Evolutionary conservation across 2,113 vertebrate genomes (phyloP), one percentile per base, ranked within the genome.

Genomic region (Rhegmatorhina hoffmannsi): DNA sequence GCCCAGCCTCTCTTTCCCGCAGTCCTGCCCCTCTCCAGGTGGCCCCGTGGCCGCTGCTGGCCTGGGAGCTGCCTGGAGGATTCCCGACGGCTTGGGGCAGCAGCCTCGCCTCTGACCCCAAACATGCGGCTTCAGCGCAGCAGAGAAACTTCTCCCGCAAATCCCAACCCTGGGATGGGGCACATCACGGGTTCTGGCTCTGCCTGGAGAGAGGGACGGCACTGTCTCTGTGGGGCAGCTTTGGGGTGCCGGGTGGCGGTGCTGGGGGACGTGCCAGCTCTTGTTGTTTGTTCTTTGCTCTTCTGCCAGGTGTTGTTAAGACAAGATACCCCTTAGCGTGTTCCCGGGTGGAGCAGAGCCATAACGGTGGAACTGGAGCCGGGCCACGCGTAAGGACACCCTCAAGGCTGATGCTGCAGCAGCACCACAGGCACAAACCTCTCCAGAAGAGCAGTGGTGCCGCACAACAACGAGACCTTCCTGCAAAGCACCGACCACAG

Each of bases 391-490:
- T 43, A 43, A 43, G 74, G 64, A 80, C 44, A 55, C 5, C 33
- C 4, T 52, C 50, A 52, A 26, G 50, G 50, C 50, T 52, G 62
- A 11, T 24, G 52, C 44, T 29, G 0, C 2, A 47, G 56, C 49
- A 6, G 20, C 5, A 1, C 2, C 6, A 0, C 19, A 0, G 0
- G 6, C 3, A 11, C 36, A 36, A 77, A 76, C 33, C 38, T 7
- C 50, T 55, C 1, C 7, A 52, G 67, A 44, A 21, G 12, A 17
- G 8, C 68, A 3, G 38, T 0, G 2, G 59, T 9, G 78, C 9
- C 16, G 74, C 38, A 17, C 11, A 63, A 36, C 24, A 9, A 26
- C 1, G 3, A 66, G 64, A 34, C 15, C 47, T 67, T 26, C n/a
- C 38, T 1, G 3, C 4, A 1, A 17, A 50, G 50, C 46, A 34